Evolutionary conservation across 2,888 invertebrate species (phyloP).

Genomic region (Luffia ferchaultella): DNA sequence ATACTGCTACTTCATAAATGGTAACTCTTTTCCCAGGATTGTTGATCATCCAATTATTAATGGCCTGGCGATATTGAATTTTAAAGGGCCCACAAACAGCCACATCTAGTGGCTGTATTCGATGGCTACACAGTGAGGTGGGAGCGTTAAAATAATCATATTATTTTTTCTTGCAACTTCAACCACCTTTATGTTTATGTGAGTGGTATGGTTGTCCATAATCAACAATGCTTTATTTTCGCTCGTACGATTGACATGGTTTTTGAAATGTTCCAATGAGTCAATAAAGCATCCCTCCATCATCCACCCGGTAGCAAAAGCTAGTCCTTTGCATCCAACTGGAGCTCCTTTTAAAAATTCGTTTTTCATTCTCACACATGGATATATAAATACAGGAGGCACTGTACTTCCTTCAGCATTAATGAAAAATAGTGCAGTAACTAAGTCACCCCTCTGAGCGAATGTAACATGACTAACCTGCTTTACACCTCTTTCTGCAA

Average conservation of each 20-base stretch:
- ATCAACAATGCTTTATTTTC: constrained; percentile 1
- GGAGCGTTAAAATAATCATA: not conserved
- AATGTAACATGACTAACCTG: not conserved
- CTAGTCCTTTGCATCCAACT: not conserved
- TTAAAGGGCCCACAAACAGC: constrained; percentile 1
- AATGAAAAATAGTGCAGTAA: constrained; percentile 1
- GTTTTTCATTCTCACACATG: not conserved
- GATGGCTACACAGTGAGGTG: not conserved
- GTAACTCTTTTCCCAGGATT: constrained; percentile 1
- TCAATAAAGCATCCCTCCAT: not conserved
- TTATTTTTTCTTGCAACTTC: not conserved
- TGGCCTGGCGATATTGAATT: not conserved
- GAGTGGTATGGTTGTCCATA: not conserved
- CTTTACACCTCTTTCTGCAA: not conserved
- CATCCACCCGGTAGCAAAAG: not conserved
- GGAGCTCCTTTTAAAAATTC: not conserved
- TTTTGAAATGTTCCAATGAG: not conserved
- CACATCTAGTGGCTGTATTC: not conserved
- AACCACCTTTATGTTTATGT: not conserved
- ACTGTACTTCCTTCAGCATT: constrained; percentile 1
- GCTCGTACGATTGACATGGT: not conserved
- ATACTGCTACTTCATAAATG: not conserved
- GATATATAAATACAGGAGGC: not conserved
- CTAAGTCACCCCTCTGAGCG: not conserved
- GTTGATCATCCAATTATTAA: constrained; percentile 2